These are phyloP conservation scores for Himalopsyche kuldschensis DNA, from an alignment of 2,888 invertebrate species.

Conservation along the genomic window DNA sequence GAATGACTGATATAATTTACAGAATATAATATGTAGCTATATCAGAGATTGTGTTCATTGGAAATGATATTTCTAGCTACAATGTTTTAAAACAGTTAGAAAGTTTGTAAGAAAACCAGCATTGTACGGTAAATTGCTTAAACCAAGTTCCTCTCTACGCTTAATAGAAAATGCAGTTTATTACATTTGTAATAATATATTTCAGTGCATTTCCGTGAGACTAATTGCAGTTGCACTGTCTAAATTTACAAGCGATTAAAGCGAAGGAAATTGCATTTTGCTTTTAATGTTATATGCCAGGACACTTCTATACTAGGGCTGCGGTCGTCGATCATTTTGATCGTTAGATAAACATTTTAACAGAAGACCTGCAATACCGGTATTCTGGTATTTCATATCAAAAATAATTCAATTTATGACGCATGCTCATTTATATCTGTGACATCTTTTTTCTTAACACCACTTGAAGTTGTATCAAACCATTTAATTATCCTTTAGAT, in stretches of 20 bases:
- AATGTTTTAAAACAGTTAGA: not conserved
- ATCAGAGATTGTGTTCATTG: too few species aligned
- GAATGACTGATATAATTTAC: too few species aligned
- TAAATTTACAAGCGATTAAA: conserved; percentile 20
- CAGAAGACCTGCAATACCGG: too few species aligned
- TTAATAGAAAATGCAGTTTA: not conserved
- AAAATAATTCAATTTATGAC: too few species aligned
- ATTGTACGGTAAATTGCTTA: not conserved
- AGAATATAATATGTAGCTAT: too few species aligned
- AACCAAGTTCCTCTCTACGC: not conserved
- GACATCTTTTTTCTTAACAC: too few species aligned
- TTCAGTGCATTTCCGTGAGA: conserved; percentile 10
- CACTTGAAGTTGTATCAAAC: too few species aligned
- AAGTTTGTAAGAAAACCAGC: not conserved
- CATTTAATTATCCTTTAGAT: too few species aligned
- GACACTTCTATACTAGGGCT: not conserved
- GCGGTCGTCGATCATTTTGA: not conserved
- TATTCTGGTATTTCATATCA: too few species aligned
- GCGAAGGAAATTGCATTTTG: conserved; percentile 13
- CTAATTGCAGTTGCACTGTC: conserved; percentile 9
- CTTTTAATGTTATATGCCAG: conserved; percentile 9
- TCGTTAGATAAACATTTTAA: too few species aligned
- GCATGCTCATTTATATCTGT: too few species aligned
- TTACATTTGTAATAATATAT: not conserved
- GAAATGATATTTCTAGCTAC: too few species aligned